Conservation (phyloP, 2,113 vertebrate species). For the Centrocercus urophasianus region DNA sequence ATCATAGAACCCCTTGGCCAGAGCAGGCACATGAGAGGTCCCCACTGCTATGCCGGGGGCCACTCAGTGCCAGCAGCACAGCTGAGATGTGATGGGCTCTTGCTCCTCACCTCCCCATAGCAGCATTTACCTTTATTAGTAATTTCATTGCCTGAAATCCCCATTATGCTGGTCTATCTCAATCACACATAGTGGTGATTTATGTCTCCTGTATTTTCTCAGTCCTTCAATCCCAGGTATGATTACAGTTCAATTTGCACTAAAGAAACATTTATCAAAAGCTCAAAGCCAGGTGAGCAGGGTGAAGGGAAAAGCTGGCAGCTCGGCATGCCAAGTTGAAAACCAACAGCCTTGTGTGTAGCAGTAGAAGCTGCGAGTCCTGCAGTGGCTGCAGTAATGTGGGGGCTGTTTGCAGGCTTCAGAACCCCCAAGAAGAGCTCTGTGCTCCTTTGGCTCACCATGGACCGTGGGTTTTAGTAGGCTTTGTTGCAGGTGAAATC, state of each 20-base stretch:
- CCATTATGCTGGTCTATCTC: neutral
- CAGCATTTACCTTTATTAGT: neutral
- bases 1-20: neutral
- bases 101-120: neutral
- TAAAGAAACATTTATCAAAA: constrained; percentile 9
- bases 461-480: neutral
- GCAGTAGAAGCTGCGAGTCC: neutral
- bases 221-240: neutral
- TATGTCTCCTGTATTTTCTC: neutral
- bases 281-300: neutral
- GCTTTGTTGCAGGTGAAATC: neutral
- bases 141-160: neutral
- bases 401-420: neutral
- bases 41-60: neutral
- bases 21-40: fast-evolving
- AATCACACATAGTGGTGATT: neutral
- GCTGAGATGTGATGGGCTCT: neutral
- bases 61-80: fast-evolving
- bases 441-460: neutral
- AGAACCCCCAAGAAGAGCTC: neutral
- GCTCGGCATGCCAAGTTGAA: neutral
- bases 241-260: constrained; percentile 9
- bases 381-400: too few species aligned
- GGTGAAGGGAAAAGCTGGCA: neutral
- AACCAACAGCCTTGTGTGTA: neutral